phyloP scores from a whole-genome alignment of 1,140 invertebrate species.

The Drosophila arizonae region DNA sequence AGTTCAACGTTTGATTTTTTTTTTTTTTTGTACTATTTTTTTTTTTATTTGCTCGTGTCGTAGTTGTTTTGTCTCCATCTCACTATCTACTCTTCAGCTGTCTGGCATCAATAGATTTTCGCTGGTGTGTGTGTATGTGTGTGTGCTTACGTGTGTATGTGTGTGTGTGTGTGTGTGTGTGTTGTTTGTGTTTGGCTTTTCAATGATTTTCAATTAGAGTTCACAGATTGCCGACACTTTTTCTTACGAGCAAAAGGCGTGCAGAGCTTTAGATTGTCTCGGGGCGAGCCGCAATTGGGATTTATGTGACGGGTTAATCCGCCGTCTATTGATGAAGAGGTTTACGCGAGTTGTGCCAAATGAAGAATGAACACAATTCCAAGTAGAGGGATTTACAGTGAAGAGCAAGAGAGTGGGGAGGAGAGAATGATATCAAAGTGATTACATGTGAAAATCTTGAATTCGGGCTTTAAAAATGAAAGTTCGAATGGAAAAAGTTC shows the following conservation, averaged over 20 bases:
- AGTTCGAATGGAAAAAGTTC: no score
- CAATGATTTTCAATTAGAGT: constrained; percentile 80
- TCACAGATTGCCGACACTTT: constrained; percentile 57
- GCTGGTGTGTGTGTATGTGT: not conserved
- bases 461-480: no score
- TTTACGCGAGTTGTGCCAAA: constrained; percentile 2
- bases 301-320: constrained; percentile 47
- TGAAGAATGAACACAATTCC: not conserved
- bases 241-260: constrained; percentile 24
- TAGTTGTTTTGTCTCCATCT: constrained; percentile 2
- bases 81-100: not conserved
- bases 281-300: constrained; percentile 32
- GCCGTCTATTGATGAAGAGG: constrained; percentile 30
- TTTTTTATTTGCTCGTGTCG: constrained; percentile 57
- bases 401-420: not conserved
- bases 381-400: not conserved
- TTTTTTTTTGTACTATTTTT: constrained; percentile 42
- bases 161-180: constrained; percentile 7
- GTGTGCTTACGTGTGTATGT: no score
- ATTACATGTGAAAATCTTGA: no score
- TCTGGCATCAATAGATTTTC: not conserved
- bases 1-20: constrained; percentile 73
- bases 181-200: constrained; percentile 59
- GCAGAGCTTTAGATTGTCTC: constrained; percentile 39
- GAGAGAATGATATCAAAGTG: not conserved